phyloP scores from a whole-genome alignment of 2,888 invertebrate species.

The Scaeva pyrastri region DNA sequence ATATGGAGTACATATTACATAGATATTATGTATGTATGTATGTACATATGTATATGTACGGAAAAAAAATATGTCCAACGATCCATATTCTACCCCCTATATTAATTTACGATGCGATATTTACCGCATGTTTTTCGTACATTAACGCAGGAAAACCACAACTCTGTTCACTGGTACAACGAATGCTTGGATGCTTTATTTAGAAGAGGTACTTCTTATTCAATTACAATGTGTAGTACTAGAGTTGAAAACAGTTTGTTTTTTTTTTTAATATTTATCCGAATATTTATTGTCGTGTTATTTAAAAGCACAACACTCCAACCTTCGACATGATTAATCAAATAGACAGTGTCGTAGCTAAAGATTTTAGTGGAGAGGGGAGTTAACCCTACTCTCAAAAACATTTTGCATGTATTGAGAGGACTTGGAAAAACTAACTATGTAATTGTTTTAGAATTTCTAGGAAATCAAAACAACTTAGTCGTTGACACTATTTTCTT shows the following conservation, averaged over 20 bases:
- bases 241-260: background rate
- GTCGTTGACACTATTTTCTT: too few relatives aligned
- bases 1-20: background rate
- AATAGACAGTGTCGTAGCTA: too few relatives aligned
- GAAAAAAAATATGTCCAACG: constrained; percentile 14
- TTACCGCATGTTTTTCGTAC: constrained; percentile 23
- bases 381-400: too few relatives aligned
- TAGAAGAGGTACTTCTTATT: constrained; percentile 16
- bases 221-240: background rate
- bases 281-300: background rate
- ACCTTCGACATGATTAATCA: too few relatives aligned
- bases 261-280: background rate
- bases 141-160: constrained; percentile 26
- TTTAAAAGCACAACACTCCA: too few relatives aligned
- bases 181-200: constrained; percentile 22
- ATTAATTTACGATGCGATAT: background rate
- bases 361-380: too few relatives aligned
- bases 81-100: background rate
- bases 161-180: background rate
- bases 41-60: background rate
- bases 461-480: too few relatives aligned
- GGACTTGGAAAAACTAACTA: too few relatives aligned
- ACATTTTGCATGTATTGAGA: too few relatives aligned
- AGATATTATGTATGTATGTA: too few relatives aligned
- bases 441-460: too few relatives aligned